Percentiles rank a stretch among this genome's conserved stretches.
Conservation (phyloP, 2,888 invertebrate species). For the Clitarchus hookeri region DNA sequence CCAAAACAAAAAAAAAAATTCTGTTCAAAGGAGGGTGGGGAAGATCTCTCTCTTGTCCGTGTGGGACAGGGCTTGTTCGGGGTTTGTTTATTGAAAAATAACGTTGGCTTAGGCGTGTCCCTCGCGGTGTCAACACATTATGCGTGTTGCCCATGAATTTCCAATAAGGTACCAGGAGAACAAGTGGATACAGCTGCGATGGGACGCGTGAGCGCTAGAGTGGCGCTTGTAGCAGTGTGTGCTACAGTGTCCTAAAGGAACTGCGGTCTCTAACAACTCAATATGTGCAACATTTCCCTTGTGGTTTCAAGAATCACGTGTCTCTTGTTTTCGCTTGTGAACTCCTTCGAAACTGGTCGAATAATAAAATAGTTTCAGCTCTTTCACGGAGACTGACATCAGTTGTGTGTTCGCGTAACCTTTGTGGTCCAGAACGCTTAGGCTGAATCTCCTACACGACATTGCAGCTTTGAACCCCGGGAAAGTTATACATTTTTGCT, state of each 20-base stretch:
- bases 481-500: too few relatives aligned
- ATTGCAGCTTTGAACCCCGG: too few relatives aligned
- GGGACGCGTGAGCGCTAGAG: neutral
- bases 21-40: neutral
- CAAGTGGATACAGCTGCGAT: neutral
- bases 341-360: too few relatives aligned
- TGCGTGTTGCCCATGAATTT: neutral
- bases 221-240: neutral
- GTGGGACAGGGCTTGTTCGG: neutral
- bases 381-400: too few relatives aligned
- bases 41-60: neutral
- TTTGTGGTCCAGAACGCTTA: too few relatives aligned
- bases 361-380: too few relatives aligned
- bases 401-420: too few relatives aligned
- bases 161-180: conserved; percentile 5
- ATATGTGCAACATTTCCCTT: too few relatives aligned
- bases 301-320: too few relatives aligned
- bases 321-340: too few relatives aligned
- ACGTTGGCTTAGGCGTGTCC: conserved; percentile 7
- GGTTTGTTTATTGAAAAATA: conserved; percentile 8
- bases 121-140: neutral
- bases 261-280: neutral
- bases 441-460: too few relatives aligned
- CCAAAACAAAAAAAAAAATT: neutral
- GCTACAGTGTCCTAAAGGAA: neutral